Evolutionary conservation across 1,140 invertebrate genomes (phyloP).

Genomic region (Drosophila arawakana): DNA sequence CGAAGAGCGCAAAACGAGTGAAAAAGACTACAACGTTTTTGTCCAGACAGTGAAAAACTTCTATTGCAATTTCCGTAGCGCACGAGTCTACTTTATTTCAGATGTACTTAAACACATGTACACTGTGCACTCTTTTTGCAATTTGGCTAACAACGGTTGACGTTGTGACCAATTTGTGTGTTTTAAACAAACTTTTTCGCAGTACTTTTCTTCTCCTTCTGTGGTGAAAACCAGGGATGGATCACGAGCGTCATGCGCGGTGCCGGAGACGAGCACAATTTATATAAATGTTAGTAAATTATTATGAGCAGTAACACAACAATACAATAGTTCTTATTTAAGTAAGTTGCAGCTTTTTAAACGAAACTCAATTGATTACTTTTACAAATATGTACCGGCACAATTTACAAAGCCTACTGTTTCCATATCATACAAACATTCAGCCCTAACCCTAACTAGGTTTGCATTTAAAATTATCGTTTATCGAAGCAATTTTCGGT

Average conservation of each 20-base stretch:
- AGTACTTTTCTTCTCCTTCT: slow-evolving; percentile 63
- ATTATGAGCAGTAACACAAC: background rate
- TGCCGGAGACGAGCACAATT: slow-evolving; percentile 36
- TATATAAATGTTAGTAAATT: slow-evolving; percentile 22
- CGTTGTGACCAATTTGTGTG: slow-evolving; percentile 56
- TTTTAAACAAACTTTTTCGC: slow-evolving; percentile 62
- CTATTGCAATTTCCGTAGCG: slow-evolving; percentile 28
- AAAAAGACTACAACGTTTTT: slow-evolving; percentile 61
- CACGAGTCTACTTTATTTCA: slow-evolving; percentile 24
- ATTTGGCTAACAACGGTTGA: slow-evolving; percentile 53
- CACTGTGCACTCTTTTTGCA: slow-evolving; percentile 31
- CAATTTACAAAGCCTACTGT: slow-evolving; percentile 42
- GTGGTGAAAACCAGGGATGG: slow-evolving; percentile 55
- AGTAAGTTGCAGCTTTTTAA: background rate
- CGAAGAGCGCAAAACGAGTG: slow-evolving; percentile 76
- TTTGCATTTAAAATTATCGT: slow-evolving; percentile 30
- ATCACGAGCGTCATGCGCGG: slow-evolving; percentile 54
- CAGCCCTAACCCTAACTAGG: slow-evolving; percentile 17
- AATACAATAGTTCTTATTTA: slow-evolving; percentile 1
- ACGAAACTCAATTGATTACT: slow-evolving; percentile 4
- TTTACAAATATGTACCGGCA: slow-evolving; percentile 37
- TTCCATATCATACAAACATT: slow-evolving; percentile 32
- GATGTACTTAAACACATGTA: slow-evolving; percentile 35
- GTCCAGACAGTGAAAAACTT: slow-evolving; percentile 39
- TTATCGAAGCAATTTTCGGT: slow-evolving; percentile 16